Conservation (phyloP, 1,140 invertebrate species). For the Heliconius eleuchia region DNA sequence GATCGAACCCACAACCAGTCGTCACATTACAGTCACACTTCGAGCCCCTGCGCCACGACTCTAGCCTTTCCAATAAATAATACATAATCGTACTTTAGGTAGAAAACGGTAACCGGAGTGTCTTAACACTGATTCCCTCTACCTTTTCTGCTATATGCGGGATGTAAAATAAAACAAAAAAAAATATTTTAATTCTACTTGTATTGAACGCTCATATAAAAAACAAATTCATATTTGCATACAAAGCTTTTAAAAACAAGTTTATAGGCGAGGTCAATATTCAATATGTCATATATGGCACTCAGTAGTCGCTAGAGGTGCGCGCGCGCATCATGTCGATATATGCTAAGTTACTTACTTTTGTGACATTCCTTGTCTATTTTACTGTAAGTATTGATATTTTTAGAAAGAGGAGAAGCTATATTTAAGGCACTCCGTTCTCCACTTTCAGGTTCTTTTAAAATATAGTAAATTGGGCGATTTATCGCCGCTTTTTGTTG, state of each 20-base stretch:
- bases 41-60: no score
- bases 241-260: slow-evolving; percentile 6
- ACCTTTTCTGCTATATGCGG: not conserved
- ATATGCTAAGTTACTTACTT: not conserved
- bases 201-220: no score
- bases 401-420: not conserved
- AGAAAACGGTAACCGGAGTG: not conserved
- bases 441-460: not conserved
- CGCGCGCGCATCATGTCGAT: not conserved
- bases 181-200: not conserved
- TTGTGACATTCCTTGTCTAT: not conserved
- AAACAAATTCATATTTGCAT: not conserved
- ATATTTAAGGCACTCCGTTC: not conserved
- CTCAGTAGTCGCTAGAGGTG: not conserved
- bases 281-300: not conserved
- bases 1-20: no score
- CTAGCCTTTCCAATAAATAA: not conserved
- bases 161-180: not conserved
- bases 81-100: not conserved
- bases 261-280: not conserved
- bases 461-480: not conserved
- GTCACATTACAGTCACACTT: no score
- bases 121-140: not conserved
- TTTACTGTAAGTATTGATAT: not conserved
- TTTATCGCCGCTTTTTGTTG: not conserved